Evolutionary conservation across 2,113 vertebrate genomes (phyloP).

Genomic region (Garra rufa): DNA sequence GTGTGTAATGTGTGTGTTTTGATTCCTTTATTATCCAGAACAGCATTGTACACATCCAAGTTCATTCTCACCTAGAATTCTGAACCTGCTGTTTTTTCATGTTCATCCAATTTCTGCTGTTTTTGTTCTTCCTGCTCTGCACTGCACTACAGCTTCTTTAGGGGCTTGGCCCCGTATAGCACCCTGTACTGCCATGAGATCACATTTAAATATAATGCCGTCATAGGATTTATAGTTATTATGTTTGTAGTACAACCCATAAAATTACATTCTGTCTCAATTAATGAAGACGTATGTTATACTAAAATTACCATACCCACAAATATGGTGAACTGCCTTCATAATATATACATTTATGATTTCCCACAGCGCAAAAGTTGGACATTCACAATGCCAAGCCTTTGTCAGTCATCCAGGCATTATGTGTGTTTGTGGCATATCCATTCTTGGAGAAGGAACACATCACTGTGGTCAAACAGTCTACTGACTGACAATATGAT

Average conservation of each 20-base stretch:
- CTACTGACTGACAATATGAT: conserved; percentile 58
- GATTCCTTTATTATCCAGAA: too few species aligned
- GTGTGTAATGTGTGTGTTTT: too few species aligned
- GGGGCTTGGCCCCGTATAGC: too few species aligned
- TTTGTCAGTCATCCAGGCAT: neutral
- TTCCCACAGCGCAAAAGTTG: neutral
- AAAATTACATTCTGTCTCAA: neutral
- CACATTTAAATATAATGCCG: neutral
- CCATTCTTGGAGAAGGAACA: conserved; percentile 15
- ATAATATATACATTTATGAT: neutral
- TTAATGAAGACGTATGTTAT: neutral
- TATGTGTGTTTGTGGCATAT: conserved; percentile 8
- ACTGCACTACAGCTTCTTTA: too few species aligned
- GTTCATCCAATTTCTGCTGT: too few species aligned
- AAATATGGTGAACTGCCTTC: neutral
- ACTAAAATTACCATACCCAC: neutral
- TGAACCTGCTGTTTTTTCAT: too few species aligned
- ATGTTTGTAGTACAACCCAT: neutral
- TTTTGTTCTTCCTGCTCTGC: too few species aligned
- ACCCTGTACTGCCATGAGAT: neutral
- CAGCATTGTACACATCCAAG: too few species aligned
- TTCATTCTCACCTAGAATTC: too few species aligned
- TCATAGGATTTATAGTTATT: neutral
- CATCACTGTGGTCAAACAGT: conserved; percentile 22
- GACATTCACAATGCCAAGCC: neutral